Evolutionary conservation across 2,888 invertebrate genomes (phyloP), one percentile per base, ranked within the genome.

Genomic region (Pristionchus maxplancki): DNA sequence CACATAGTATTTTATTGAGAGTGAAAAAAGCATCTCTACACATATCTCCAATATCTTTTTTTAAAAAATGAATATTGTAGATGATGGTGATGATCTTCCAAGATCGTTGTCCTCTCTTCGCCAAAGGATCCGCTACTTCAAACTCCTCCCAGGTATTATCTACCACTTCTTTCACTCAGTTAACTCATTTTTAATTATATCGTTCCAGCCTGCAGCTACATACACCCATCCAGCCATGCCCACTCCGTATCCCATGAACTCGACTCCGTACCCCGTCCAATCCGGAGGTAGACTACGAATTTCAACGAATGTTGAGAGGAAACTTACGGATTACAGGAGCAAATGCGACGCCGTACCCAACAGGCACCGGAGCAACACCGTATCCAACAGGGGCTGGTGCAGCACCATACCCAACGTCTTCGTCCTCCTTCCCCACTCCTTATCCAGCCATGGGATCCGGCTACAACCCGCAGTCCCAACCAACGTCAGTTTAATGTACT

Each of bases 31-130:
- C 17, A 24, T 8, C 58, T 17, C 20, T 40, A 28, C 24, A 34
- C 44, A 78, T 37, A 6, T 6, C n/a, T 44, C n/a, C n/a, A n/a
- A 9, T 44, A 9, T 44, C 44, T 78, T 40, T 78, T 40, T 24
- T 44, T 40, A 11, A 44, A 37, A 9, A 11, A 11, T 37, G 40
- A 34, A 88, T 24, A 58, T 67, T 93, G 89, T 78, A 94, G 94
- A 96, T 97, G 89, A 97, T 98, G 97, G 96, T 97, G 90, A 96
- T 97, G 89, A 97, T 97, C 1, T 99, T 99, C 96, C 97, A 98
- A 58, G 98, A 99, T 91, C 96, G 97, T 93, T 98, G 98, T 88
- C 99, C 99, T 3, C 98, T 99, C 17, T 96, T 95, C 92, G 93
- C 95, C 5, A 44, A 44, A 24, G 85, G 62, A 89, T 96, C 89